A percentile compares a stretch with the other conserved stretches of the same genome.
Evolutionary conservation across 2,113 vertebrate species (phyloP).

Genomic region (Lontra canadensis): DNA sequence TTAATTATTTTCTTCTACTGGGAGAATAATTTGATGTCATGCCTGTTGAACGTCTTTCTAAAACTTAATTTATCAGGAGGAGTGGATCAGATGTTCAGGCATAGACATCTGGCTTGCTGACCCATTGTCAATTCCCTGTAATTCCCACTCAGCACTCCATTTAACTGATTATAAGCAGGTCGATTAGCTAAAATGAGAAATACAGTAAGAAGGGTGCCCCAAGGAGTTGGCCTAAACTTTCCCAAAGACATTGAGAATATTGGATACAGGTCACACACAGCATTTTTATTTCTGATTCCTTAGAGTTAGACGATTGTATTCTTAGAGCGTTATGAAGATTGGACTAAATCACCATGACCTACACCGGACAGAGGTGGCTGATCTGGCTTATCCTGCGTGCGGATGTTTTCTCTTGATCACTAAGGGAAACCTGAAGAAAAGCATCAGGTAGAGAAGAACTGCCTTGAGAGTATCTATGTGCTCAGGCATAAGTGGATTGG

Average conservation of each 20-base stretch:
- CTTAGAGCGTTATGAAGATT: neutral
- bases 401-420: neutral
- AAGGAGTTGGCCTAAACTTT: neutral
- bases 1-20: neutral
- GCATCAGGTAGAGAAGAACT: neutral
- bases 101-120: neutral
- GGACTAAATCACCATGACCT: neutral
- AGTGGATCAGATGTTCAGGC: neutral
- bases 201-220: neutral
- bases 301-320: neutral
- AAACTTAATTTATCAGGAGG: neutral
- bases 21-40: neutral
- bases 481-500: neutral
- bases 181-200: slow-evolving; percentile 10
- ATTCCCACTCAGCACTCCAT: neutral
- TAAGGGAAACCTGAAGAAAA: neutral
- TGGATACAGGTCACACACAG: neutral
- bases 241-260: neutral
- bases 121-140: neutral
- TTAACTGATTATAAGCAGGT: slow-evolving; percentile 15
- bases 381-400: neutral
- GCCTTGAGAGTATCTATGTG: neutral
- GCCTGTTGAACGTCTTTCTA: neutral
- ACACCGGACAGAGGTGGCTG: neutral
- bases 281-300: neutral